Evolutionary conservation across 2,888 invertebrate species (phyloP).

Genomic region (Tuta absoluta): DNA sequence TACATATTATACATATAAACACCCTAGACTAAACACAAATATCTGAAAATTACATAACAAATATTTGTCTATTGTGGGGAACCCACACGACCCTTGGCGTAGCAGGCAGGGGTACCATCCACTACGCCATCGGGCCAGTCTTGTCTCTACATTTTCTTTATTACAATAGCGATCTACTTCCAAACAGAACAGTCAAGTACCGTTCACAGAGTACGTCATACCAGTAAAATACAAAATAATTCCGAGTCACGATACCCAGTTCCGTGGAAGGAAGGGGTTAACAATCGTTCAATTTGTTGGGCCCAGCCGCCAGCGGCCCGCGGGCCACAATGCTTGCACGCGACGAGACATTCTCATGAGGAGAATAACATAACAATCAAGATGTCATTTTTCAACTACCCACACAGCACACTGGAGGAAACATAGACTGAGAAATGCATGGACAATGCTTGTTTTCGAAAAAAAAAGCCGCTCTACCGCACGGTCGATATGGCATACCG

Average conservation of each 20-base stretch:
- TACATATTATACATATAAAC: too few relatives aligned
- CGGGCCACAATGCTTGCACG: slow-evolving; percentile 72
- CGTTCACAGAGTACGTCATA: slow-evolving; percentile 57
- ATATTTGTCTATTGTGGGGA: too few relatives aligned
- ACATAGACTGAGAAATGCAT: neutral
- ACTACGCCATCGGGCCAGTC: too few relatives aligned
- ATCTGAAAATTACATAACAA: too few relatives aligned
- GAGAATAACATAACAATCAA: slow-evolving; percentile 81
- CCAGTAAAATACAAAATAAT: slow-evolving; percentile 68
- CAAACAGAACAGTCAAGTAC: slow-evolving; percentile 25
- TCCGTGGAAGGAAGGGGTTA: slow-evolving; percentile 68
- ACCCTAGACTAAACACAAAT: too few relatives aligned
- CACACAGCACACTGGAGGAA: slow-evolving; percentile 55
- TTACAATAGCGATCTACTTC: neutral
- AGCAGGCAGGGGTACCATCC: too few relatives aligned
- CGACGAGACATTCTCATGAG: slow-evolving; percentile 78
- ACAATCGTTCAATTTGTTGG: slow-evolving; percentile 80
- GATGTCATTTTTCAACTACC: slow-evolving; percentile 82
- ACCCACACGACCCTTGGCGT: too few relatives aligned
- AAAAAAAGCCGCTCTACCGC: too few relatives aligned
- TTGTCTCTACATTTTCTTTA: too few relatives aligned
- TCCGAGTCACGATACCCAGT: slow-evolving; percentile 72
- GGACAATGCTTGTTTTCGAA: neutral
- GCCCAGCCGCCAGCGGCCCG: slow-evolving; percentile 51
- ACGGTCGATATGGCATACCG: too few relatives aligned